A percentile compares a stretch with the other conserved stretches of the same genome.
These are phyloP conservation scores for Pyrgilauda ruficollis DNA, from an alignment of 2,113 vertebrate species.

Conservation along the genomic window DNA sequence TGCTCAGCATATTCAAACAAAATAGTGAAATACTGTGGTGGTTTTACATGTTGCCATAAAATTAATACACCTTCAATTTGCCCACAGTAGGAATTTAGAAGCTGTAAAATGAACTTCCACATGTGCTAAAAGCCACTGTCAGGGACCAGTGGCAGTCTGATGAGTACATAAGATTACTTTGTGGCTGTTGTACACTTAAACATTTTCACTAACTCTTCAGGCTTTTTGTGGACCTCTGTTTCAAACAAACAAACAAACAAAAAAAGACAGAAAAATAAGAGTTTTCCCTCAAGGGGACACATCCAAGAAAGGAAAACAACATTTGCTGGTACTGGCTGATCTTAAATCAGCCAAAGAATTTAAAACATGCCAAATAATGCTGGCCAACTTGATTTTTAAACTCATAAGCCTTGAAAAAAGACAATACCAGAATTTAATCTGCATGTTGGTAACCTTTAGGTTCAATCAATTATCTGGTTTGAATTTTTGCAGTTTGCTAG, in stretches of 20 bases:
- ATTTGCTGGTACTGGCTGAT: slow-evolving; percentile 7
- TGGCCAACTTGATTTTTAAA: neutral
- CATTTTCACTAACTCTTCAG: neutral
- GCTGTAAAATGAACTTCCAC: neutral
- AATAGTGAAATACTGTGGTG: neutral
- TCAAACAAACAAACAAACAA: neutral
- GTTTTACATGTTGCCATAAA: neutral
- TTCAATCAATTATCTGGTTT: neutral
- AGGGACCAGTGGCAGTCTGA: neutral
- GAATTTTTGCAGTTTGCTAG: neutral
- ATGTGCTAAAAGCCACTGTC: neutral
- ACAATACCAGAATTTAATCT: neutral
- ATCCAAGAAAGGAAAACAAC: slow-evolving; percentile 7
- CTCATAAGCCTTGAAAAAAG: neutral
- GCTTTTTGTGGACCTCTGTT: neutral
- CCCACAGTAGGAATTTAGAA: neutral
- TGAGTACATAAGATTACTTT: neutral
- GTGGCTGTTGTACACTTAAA: neutral
- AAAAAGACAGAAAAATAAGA: neutral
- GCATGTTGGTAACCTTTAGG: neutral
- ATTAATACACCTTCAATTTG: neutral
- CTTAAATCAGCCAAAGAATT: slow-evolving; percentile 12
- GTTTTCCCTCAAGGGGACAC: neutral
- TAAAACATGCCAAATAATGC: neutral
- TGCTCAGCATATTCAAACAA: neutral